Evolutionary conservation across 2,113 vertebrate genomes (phyloP).

Genomic region (Quiscalus mexicanus): DNA sequence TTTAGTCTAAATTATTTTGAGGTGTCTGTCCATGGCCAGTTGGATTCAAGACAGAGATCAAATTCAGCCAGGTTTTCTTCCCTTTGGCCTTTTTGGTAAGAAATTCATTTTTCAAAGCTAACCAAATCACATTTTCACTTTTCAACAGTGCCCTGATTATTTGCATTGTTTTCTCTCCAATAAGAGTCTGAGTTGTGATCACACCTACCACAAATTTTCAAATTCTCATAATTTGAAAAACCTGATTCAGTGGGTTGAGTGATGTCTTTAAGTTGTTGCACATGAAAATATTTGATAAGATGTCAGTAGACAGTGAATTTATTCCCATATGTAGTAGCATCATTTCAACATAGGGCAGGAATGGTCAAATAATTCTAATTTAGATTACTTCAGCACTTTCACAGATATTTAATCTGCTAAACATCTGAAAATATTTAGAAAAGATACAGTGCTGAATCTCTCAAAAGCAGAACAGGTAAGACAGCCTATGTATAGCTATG

Average conservation of each 20-base stretch:
- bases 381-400: neutral
- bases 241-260: constrained; percentile 1
- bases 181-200: neutral
- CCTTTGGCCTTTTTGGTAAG: neutral
- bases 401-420: neutral
- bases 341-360: neutral
- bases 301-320: neutral
- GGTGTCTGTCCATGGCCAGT: neutral
- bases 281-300: constrained; percentile 23
- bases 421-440: constrained; percentile 34
- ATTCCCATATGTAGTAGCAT: constrained; percentile 14
- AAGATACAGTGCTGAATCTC: neutral
- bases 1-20: constrained; percentile 51
- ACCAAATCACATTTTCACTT: constrained; percentile 18
- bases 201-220: constrained; percentile 11
- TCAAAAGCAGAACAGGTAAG: neutral
- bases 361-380: constrained; percentile 36
- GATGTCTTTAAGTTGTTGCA: neutral
- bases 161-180: neutral
- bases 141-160: neutral
- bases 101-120: neutral
- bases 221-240: constrained; percentile 44
- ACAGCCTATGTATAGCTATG: neutral
- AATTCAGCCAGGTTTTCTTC: constrained; percentile 3
- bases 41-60: neutral